phyloP scores from a whole-genome alignment of 1,140 invertebrate species.

The Anastatus disparis region DNA sequence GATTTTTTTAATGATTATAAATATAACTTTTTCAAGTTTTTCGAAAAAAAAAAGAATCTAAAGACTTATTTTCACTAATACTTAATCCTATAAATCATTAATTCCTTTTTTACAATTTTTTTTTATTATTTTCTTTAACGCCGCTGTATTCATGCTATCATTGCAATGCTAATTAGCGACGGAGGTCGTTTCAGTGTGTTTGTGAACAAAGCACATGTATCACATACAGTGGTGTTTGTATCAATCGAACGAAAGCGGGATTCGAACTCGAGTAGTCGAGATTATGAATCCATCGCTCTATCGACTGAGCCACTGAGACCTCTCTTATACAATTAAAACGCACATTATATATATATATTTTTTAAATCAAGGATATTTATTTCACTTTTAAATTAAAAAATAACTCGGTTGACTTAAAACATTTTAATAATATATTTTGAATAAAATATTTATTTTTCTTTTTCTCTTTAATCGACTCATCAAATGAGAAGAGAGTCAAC shows the following conservation, averaged over 20 bases:
- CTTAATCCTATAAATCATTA: slow-evolving; percentile 5
- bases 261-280: no score
- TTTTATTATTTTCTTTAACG: no score
- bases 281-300: no score
- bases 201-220: no score
- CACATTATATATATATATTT: no score
- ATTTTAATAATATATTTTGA: slow-evolving; percentile 20
- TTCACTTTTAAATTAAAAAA: slow-evolving; percentile 32
- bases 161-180: no score
- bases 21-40: slow-evolving; percentile 35
- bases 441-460: slow-evolving; percentile 37
- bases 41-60: slow-evolving; percentile 15
- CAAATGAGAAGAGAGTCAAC: slow-evolving; percentile 29
- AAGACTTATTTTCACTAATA: slow-evolving; percentile 5
- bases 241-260: no score
- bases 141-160: no score
- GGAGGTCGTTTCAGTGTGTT: no score
- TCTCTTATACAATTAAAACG: slow-evolving; percentile 14
- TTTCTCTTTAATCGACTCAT: slow-evolving; percentile 20
- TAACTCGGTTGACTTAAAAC: slow-evolving; percentile 32
- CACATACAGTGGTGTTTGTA: no score
- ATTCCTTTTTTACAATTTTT: not conserved
- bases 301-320: no score
- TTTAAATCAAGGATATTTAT: slow-evolving; percentile 22
- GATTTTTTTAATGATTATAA: slow-evolving; percentile 28